Conservation (phyloP, 1,140 invertebrate genomes). For the Brachionus plicatilis region DNA sequence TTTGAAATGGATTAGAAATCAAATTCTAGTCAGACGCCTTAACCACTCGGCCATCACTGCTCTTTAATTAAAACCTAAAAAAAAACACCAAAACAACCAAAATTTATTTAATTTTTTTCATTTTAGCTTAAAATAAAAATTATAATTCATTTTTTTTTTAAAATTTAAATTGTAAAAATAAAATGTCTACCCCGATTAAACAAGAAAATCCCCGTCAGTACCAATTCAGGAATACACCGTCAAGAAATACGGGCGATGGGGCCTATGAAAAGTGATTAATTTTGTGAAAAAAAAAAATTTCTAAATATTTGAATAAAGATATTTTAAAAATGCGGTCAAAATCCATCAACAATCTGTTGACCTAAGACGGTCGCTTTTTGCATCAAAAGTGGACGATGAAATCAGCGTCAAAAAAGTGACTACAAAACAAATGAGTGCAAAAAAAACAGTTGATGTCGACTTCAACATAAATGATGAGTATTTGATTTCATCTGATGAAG, state of each 20-base stretch:
- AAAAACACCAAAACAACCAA: neutral
- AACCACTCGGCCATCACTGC: conserved; percentile 29
- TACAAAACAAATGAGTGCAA: neutral
- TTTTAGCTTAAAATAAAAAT: neutral
- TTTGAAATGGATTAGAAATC: conserved; percentile 1
- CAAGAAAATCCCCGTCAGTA: neutral
- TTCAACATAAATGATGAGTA: neutral
- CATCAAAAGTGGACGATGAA: neutral
- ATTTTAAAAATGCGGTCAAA: conserved; percentile 40
- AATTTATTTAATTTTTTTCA: neutral
- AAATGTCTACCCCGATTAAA: conserved; percentile 29
- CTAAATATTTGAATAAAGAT: neutral
- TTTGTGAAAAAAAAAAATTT: neutral
- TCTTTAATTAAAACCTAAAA: neutral
- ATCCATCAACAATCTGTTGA: neutral
- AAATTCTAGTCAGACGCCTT: conserved; percentile 27
- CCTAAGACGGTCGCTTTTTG: neutral
- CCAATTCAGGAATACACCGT: neutral
- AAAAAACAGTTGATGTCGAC: neutral
- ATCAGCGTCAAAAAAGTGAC: neutral
- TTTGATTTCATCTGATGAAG: neutral
- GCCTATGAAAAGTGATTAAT: conserved; percentile 27
- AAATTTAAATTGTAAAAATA: neutral
- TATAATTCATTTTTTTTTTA: neutral
- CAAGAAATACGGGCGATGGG: neutral